Percentiles rank a stretch among this genome's conserved stretches.
Evolutionary conservation across 2,888 invertebrate species (phyloP).

Genomic region (Scaptomyza flava): DNA sequence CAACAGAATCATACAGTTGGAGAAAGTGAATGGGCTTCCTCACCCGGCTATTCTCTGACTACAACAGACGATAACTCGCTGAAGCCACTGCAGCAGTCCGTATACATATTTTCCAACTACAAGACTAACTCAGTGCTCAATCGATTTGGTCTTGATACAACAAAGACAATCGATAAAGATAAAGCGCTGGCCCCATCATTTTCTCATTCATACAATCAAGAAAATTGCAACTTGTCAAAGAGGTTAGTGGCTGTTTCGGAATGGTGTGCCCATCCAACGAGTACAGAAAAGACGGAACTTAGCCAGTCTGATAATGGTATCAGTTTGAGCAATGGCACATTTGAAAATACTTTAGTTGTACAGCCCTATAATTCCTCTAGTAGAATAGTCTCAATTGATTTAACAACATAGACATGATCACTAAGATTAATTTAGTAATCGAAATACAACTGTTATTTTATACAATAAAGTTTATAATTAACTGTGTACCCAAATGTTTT

Average conservation of each 20-base stretch:
- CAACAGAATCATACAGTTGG: conserved; percentile 23
- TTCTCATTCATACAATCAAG: conserved; percentile 74
- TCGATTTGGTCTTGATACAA: conserved; percentile 52
- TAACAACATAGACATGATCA: conserved; percentile 78
- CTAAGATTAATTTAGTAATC: conserved; percentile 35
- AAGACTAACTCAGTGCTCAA: conserved; percentile 76
- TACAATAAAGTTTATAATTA: conserved; percentile 59
- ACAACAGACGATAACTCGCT: conserved; percentile 57
- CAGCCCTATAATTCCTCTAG: conserved; percentile 72
- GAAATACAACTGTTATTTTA: conserved; percentile 67
- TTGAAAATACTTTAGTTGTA: conserved; percentile 69
- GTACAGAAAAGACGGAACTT: conserved; percentile 58
- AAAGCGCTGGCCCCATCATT: conserved; percentile 52
- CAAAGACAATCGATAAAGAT: conserved; percentile 51
- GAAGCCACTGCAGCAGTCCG: conserved; percentile 82
- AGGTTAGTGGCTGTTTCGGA: conserved; percentile 63
- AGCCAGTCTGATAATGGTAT: conserved; percentile 40
- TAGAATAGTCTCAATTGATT: conserved; percentile 83
- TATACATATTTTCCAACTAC: conserved; percentile 83
- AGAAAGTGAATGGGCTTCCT: conserved; percentile 32
- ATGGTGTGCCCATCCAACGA: conserved; percentile 64
- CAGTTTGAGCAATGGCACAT: conserved; percentile 39
- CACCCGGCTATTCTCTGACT: conserved; percentile 33
- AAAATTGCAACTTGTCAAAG: conserved; percentile 74
- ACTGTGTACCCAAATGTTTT: conserved; percentile 24